Evolutionary conservation across 2,888 invertebrate genomes (phyloP), one percentile per base, ranked within the genome.

Genomic region (Nephrotoma guestfalica): DNA sequence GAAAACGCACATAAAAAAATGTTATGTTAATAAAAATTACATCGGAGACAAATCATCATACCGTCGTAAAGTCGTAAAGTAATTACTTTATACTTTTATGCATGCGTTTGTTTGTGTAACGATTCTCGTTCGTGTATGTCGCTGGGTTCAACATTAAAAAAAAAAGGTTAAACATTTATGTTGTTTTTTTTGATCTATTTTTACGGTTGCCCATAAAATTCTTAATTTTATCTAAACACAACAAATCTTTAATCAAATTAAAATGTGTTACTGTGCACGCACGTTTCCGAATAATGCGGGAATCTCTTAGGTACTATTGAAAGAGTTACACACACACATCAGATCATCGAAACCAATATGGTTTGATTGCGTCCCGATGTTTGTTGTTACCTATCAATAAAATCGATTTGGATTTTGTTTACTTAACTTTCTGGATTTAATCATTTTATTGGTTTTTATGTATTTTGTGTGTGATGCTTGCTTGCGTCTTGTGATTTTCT

Each of bases 151-250:
- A 7, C 7, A n/a, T 11, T 40, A 40, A 40, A 41, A 83, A 41
- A 41, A 84, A 41, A 84, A 84, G 42, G 41, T 84, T 84, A 84
- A n/a, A 84, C 15, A 18, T 57, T 57, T 41, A 41, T 84, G 83
- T 41, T 84, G 41, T 40, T 84, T 84, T 84, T 41, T 84, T 84
- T 41, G 41, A 41, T 84, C 42, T 42, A 84, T 41, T 84, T 84
- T 84, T 84, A 84, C 84, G 84, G 84, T 84, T 41, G 84, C 42
- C 71, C 84, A 42, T 84, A 84, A 84, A 84, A 84, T 41, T 41
- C 41, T 84, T 84, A 84, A 84, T 84, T 84, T 84, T 84, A 40
- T 41, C 6, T 71, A 71, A 9, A 71, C 9, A 71, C 30, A 71
- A 18, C 18, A 71, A 71, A 71, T 30, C 71, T 71, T 71, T 71